Evolutionary conservation across 1,140 invertebrate genomes (phyloP).

Genomic region (Calosoma granatense): DNA sequence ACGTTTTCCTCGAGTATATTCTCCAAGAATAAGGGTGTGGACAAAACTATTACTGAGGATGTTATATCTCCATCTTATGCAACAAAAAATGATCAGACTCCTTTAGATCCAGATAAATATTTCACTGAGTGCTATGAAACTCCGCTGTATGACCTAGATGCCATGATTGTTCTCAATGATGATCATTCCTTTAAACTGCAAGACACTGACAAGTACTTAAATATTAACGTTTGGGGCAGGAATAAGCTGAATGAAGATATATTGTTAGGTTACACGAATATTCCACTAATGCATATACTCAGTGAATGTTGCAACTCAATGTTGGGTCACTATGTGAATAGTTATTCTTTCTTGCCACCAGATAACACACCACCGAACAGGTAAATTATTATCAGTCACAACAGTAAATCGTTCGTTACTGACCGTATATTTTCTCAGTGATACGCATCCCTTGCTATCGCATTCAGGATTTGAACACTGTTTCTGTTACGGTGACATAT

Average conservation of each 20-base stretch:
- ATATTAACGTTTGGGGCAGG: slow-evolving; percentile 69
- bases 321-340: slow-evolving; percentile 67
- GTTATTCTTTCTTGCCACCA: slow-evolving; percentile 61
- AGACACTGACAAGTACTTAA: slow-evolving; percentile 63
- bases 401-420: too few relatives aligned
- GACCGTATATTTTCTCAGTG: slow-evolving; percentile 40
- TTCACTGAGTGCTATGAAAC: background rate
- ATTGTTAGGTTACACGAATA: slow-evolving; percentile 68
- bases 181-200: slow-evolving; percentile 59
- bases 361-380: slow-evolving; percentile 45
- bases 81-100: background rate
- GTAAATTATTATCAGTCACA: too few relatives aligned
- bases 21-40: background rate
- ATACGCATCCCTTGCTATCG: slow-evolving; percentile 49
- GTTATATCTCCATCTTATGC: background rate
- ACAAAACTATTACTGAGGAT: background rate
- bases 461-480: slow-evolving; percentile 83
- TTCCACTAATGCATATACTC: slow-evolving; percentile 63
- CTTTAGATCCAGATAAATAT: background rate
- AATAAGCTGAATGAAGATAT: slow-evolving; percentile 38
- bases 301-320: slow-evolving; percentile 70
- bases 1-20: background rate
- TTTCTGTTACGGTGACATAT: slow-evolving; percentile 81
- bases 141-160: slow-evolving; percentile 23
- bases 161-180: slow-evolving; percentile 64